Base-by-base conservation (phyloP, 2,888 invertebrate genomes). In the Muschampia plurimacula region DNA sequence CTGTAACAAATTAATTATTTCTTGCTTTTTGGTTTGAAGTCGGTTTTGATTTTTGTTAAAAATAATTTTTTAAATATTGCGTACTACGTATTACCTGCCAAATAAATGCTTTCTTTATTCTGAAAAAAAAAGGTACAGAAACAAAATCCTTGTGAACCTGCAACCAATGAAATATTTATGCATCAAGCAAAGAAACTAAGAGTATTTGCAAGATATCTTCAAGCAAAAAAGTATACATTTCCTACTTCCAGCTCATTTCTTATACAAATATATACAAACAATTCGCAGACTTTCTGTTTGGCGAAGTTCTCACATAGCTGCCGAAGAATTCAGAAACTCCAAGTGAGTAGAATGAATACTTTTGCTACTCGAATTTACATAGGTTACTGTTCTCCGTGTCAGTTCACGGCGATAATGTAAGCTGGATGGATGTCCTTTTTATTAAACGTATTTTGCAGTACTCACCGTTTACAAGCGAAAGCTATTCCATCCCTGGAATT, bases 241-340 rank as follows among this genome's bases (percentile, higher is more conserved):
- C 85, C 85, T 85, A 83, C 85, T 86, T 82, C 83, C 67, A 72
- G 80, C 89, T 90, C 88, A 91, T 91, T 90, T 88, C 88, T 88
- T 88, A 90, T 84, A 89, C 89, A 89, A 91, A 91, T 91, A 83
- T 89, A 89, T 89, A 88, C 89, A 85, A 89, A 90, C 87, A 87
- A 89, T 90, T 86, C 87, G 79, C 83, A 82, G 83, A 83, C 82
- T 84, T 84, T 77, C 84, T 86, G 87, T 87, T 88, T 86, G 85
- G 85, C 83, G 82, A 87, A 87, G 87, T 89, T 89, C 89, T 89
- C 88, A 88, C 89, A 90, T 89, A 83, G 87, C 83, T 84, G 83
- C 79, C 79, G 84, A 83, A 86, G 88, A 88, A 89, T 90, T 89
- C 87, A 86, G 86, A 86, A 88, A 86, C 87, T 86, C 84, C 84